Conservation (phyloP, 2,113 vertebrate species). For the Halcyon malimbica region DNA sequence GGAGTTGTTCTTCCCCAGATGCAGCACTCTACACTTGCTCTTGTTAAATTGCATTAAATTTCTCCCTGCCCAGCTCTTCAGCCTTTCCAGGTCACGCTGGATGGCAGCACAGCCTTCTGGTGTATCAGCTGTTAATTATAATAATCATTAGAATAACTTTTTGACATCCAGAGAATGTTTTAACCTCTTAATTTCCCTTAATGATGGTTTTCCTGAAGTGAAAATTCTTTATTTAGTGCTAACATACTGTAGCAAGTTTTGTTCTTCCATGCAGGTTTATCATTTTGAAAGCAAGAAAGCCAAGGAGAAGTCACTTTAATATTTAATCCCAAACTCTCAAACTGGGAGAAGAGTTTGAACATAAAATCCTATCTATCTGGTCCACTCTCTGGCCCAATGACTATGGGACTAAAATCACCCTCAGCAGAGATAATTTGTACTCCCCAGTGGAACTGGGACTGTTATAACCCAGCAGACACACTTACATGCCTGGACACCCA, state of each 20-base stretch:
- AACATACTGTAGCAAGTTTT: not conserved
- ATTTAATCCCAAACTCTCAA: not conserved
- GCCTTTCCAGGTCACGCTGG: no score
- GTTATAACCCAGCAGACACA: not conserved
- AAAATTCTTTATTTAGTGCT: not conserved
- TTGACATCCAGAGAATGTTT: not conserved
- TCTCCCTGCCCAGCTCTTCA: no score
- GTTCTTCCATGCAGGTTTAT: not conserved
- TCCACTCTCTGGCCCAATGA: not conserved
- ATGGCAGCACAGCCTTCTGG: no score
- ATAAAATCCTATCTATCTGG: not conserved
- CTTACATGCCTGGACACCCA: not conserved
- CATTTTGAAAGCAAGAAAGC: not conserved
- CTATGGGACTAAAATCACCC: not conserved
- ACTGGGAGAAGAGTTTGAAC: not conserved
- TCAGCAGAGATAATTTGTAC: not conserved
- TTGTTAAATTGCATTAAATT: no score
- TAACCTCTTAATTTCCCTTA: not conserved
- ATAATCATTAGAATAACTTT: not conserved
- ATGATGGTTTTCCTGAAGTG: not conserved
- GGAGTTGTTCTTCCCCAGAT: no score
- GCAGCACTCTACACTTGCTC: no score
- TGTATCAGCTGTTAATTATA: not conserved
- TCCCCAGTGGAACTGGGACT: not conserved
- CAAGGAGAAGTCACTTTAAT: not conserved